Base-by-base conservation (phyloP, 2,797 vertebrate genomes). In the Oophaga sylvatica region DNA sequence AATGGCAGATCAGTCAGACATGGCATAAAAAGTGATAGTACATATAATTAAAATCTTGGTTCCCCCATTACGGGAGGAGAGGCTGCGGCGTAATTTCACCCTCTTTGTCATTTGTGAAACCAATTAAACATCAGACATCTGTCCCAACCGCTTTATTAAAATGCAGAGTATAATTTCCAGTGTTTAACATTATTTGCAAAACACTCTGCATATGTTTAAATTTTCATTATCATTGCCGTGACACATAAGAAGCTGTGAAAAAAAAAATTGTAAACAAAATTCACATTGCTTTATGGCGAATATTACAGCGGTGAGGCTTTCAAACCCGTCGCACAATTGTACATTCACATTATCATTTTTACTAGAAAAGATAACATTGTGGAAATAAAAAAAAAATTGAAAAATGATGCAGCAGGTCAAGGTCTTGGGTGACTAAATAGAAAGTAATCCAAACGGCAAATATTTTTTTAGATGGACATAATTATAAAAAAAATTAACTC, bases 41-140 rank as follows among this genome's bases (percentile, higher is more conserved):
- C 80, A 89, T 81, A 86, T 89, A 85, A 89, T 89, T 89, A 89
- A 89, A 85, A 88, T 88, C 70, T 85, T 75, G 59, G 83, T 85
- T 85, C 70, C 78, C 73, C 78, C 78, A 81, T 88, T 88, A 88
- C 60, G 83, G 81, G 87, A 81, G 71, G 80, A 85, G 80, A 85
- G 83, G 79, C 62, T 86, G 80, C 67, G 71, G 87, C 73, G 78
- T 86, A 70, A 89, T 89, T 86, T 89, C 70, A 77, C 60, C 87
- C 84, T 86, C 87, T 88, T 88, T 85, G 87, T 88, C 79, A 88
- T 85, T 88, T 85, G 83, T 78, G 73, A 89, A 89, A 89, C 79
- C 87, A 89, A 85, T 89, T 89, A 89, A 89, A 86, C 78, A 81
- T 81, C 78, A 85, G 87, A 85, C 87, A 85, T 85, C 87, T 88